Percentiles rank a stretch among this genome's conserved stretches.
phyloP scores from a whole-genome alignment of 2,113 vertebrate species.

The Corythornis vintsioides region DNA sequence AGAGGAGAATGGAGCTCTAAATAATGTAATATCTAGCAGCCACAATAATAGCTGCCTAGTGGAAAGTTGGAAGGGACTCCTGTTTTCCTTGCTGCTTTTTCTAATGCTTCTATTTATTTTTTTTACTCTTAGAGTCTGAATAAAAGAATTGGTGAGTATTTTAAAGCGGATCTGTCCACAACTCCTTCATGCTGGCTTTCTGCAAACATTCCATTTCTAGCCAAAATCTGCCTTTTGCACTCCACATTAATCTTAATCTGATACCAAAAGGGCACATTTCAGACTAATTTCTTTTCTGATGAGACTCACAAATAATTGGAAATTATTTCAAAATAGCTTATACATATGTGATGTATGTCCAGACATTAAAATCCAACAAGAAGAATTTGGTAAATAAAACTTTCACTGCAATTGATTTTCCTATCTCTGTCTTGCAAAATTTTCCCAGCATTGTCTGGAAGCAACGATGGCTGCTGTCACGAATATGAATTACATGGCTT shows the following conservation, averaged over 20 bases:
- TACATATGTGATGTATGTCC: not conserved
- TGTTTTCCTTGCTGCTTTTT: not conserved
- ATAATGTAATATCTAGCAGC: not conserved
- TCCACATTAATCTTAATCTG: not conserved
- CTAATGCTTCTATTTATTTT: not conserved
- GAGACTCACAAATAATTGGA: not conserved
- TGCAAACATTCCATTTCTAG: not conserved
- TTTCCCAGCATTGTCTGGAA: slow-evolving; percentile 10
- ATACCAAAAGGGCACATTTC: not conserved
- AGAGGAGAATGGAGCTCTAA: not conserved
- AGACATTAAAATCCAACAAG: not conserved
- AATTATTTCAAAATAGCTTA: slow-evolving; percentile 5
- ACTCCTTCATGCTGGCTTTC: not conserved
- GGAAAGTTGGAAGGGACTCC: not conserved
- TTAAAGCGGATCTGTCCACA: not conserved
- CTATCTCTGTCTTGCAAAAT: slow-evolving; percentile 42
- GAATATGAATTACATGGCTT: slow-evolving; percentile 17
- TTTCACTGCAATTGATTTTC: slow-evolving; percentile 43
- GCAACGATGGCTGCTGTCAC: slow-evolving; percentile 15
- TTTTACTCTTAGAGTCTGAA: not conserved
- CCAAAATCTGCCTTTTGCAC: not conserved
- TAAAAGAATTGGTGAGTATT: slow-evolving; percentile 13
- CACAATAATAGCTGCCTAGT: not conserved
- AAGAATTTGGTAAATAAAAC: slow-evolving; percentile 23
- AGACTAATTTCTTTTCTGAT: not conserved